These are phyloP conservation scores for Drosophila parvula DNA, from an alignment of 1,140 invertebrate genomes.

Conservation along the genomic window DNA sequence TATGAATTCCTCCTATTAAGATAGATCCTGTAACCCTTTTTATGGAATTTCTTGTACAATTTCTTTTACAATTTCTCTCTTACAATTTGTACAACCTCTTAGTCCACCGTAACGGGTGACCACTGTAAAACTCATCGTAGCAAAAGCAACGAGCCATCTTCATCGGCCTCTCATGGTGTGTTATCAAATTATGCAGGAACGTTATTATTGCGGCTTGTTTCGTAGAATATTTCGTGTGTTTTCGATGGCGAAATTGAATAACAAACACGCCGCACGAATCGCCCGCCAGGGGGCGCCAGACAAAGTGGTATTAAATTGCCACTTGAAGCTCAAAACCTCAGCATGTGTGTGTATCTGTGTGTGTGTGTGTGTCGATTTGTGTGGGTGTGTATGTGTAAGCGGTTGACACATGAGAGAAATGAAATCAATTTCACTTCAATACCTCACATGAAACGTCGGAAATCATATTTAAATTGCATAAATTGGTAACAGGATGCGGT, in stretches of 20 bases:
- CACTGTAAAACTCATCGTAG: slow-evolving; percentile 50
- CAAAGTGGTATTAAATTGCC: slow-evolving; percentile 76
- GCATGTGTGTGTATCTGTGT: neutral
- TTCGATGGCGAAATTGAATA: slow-evolving; percentile 73
- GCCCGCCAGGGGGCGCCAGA: slow-evolving; percentile 31
- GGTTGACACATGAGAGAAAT: slow-evolving; percentile 32
- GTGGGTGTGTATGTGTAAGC: slow-evolving; percentile 1
- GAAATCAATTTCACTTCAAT: slow-evolving; percentile 50
- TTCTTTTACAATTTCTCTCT: neutral
- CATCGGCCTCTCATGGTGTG: slow-evolving; percentile 38
- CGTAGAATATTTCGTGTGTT: slow-evolving; percentile 61
- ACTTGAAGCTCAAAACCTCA: slow-evolving; percentile 63
- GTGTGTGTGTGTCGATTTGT: slow-evolving; percentile 2
- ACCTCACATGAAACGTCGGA: slow-evolving; percentile 28
- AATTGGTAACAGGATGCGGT: slow-evolving; percentile 25
- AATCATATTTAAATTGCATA: slow-evolving; percentile 46
- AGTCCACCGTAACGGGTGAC: too few relatives aligned
- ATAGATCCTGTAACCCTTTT: neutral
- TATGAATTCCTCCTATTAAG: neutral
- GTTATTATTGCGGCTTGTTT: slow-evolving; percentile 77
- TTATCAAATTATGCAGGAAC: slow-evolving; percentile 75
- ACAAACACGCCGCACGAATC: slow-evolving; percentile 54
- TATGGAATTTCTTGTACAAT: neutral
- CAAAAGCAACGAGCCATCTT: slow-evolving; percentile 43
- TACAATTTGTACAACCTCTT: too few relatives aligned